Conservation (phyloP, 2,113 vertebrate species). For the Bufo bufo region DNA sequence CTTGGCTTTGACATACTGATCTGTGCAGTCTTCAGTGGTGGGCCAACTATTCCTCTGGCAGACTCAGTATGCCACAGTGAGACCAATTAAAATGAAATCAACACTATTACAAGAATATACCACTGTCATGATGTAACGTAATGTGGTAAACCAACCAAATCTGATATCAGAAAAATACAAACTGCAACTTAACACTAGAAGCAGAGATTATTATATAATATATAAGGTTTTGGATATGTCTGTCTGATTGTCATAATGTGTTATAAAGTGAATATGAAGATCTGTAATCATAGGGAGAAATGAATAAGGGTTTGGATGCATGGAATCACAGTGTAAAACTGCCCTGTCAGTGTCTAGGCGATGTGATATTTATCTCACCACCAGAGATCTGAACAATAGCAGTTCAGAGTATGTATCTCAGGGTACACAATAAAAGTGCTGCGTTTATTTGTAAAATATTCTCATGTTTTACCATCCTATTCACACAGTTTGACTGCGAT, state of each 20-base stretch:
- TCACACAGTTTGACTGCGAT: neutral
- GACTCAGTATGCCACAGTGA: neutral
- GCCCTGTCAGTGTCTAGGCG: neutral
- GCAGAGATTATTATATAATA: no score
- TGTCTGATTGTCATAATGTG: neutral
- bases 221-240: no score
- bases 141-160: neutral
- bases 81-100: conserved; percentile 6
- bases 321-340: neutral
- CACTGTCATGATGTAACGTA: neutral
- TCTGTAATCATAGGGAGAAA: neutral
- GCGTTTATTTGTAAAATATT: neutral
- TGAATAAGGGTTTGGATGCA: neutral
- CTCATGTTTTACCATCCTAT: neutral
- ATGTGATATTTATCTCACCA: neutral
- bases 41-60: neutral
- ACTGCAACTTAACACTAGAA: no score
- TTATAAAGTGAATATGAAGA: neutral
- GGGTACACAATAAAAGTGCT: neutral
- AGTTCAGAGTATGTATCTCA: neutral
- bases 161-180: no score
- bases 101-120: neutral
- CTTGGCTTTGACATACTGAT: neutral
- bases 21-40: neutral
- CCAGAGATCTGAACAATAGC: neutral